Evolutionary conservation across 92 coral and sea anemone genomes (phyloP), one percentile per base, ranked within the genome.

Genomic region (Umimayanthus chanpuru): DNA sequence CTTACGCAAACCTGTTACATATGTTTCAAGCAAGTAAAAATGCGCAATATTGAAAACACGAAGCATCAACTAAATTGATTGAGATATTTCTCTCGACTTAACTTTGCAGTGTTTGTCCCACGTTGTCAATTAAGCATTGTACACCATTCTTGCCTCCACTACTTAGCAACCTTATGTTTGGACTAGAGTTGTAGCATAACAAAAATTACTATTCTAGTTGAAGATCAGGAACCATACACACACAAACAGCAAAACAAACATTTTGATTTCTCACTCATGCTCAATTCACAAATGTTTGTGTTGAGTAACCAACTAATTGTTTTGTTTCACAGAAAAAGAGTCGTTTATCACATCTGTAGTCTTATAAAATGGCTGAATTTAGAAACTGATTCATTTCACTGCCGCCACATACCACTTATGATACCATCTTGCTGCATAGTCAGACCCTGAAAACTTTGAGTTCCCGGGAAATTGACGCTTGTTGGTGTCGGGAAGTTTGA

Each of bases 401-500:
- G 75, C 75, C 29, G 66, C 77, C 18, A 83, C 16, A 36, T 83
- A 83, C 87, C 87, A 83, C 14, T 83, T 83, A 18, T 44, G 64
- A 32, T 83, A 83, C 87, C 87, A 83, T 47, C 44, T 71, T 71
- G 53, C 77, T 1, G 78, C 87, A 43, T 83, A 83, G 29, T 26
- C 53, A 16, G 87, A 83, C 44, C 79, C 65, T 15, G 79, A 83
- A 70, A 83, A 83, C 23, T 38, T 71, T 10, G 87, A 67, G 28
- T n/a, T 26, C 77, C 86, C 86, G 26, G 77, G 65, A 68, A 67
- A 77, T 28, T 82, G 86, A 66, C 77, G 77, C 77, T 83, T 70
- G 32, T 79, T 70, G 18, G 41, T 29, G 29, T 83, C 87, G 14
- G 87, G 87, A 28, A 83, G 87, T 83, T 83, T 83, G 87, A 83